Evolutionary conservation across 2,113 vertebrate genomes (phyloP).

Genomic region (Ctenomys sociabilis): DNA sequence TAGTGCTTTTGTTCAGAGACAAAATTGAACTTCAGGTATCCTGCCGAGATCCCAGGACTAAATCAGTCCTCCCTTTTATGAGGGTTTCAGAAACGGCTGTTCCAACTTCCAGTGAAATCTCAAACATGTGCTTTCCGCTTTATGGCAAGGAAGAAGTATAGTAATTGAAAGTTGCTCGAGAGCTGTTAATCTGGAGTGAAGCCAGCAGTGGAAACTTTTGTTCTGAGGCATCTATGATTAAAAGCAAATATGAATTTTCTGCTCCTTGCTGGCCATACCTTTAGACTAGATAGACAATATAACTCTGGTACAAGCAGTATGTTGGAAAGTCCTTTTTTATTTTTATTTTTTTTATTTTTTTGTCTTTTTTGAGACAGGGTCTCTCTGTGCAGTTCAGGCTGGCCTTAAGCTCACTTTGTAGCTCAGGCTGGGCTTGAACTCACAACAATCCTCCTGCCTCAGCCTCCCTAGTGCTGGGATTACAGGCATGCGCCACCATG

Average conservation of each 20-base stretch:
- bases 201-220: slow-evolving; percentile 59
- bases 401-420: no score
- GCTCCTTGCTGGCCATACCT: slow-evolving; percentile 1
- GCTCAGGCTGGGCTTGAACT: no score
- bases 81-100: slow-evolving; percentile 70
- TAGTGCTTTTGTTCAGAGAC: slow-evolving; percentile 64
- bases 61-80: slow-evolving; percentile 77
- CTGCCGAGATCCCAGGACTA: slow-evolving; percentile 73
- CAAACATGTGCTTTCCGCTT: slow-evolving; percentile 72
- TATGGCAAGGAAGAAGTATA: slow-evolving; percentile 62
- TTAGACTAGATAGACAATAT: neutral
- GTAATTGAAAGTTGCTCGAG: slow-evolving; percentile 61
- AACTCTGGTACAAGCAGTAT: slow-evolving; percentile 6
- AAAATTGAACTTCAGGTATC: slow-evolving; percentile 77
- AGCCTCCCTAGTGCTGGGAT: no score
- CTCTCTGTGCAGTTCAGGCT: no score
- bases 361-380: no score
- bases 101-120: slow-evolving; percentile 73
- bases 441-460: no score
- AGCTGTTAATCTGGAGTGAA: slow-evolving; percentile 10
- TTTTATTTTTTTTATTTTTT: no score
- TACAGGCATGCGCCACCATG: no score
- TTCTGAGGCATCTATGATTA: slow-evolving; percentile 67
- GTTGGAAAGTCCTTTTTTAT: slow-evolving; percentile 50
- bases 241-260: slow-evolving; percentile 65